Percentiles rank a stretch among this genome's conserved stretches.
Evolutionary conservation across 2,113 vertebrate genomes (phyloP).

Genomic region (Sclerurus mexicanus): DNA sequence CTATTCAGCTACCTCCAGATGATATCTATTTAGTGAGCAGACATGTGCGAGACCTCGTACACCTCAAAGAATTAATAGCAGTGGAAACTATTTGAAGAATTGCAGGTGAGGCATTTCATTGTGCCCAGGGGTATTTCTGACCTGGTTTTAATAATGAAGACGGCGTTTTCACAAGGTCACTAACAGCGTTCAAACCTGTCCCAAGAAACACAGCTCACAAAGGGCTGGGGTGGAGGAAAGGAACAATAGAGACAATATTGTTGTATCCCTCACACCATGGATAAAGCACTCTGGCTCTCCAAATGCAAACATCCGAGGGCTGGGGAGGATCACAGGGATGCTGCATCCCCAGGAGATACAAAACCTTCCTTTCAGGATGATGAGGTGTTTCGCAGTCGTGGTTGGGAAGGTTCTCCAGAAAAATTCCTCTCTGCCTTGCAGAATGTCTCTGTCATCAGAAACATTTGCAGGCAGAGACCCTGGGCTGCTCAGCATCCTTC

Average conservation of each 20-base stretch:
- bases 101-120: conserved; percentile 54
- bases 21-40: background rate
- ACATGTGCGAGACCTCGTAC: background rate
- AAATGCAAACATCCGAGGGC: background rate
- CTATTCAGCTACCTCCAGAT: background rate
- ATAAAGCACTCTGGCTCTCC: background rate
- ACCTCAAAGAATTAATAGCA: conserved; percentile 44
- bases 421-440: accelerated
- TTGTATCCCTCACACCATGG: accelerated
- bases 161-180: conserved; percentile 33
- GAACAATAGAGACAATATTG: background rate
- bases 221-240: background rate
- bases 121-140: conserved; percentile 47
- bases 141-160: conserved; percentile 54
- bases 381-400: background rate
- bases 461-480: background rate
- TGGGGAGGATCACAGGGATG: background rate
- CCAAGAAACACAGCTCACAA: conserved; percentile 5
- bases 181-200: background rate
- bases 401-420: background rate
- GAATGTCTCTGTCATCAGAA: background rate
- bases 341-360: background rate
- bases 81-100: conserved; percentile 69
- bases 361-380: background rate
- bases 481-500: background rate